A percentile compares a stretch with the other conserved stretches of the same genome.
Evolutionary conservation across 2,888 invertebrate genomes (phyloP).

Genomic region (Baccha elongata): DNA sequence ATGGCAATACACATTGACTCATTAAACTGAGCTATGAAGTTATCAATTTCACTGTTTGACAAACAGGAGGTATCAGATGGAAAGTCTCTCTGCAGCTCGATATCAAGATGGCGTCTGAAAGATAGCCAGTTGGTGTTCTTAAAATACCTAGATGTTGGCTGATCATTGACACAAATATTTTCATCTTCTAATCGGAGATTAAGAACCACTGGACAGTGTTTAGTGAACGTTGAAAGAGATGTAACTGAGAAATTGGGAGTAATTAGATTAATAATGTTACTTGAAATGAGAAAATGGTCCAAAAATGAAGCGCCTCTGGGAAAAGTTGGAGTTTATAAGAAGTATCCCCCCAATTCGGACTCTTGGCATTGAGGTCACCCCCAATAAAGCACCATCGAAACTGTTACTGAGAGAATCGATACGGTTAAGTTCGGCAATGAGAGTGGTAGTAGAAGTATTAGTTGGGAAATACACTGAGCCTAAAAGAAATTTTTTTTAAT

Average conservation of each 20-base stretch:
- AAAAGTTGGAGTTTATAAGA: background rate
- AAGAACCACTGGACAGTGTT: background rate
- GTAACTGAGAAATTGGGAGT: background rate
- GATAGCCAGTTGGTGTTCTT: background rate
- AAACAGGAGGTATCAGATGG: background rate
- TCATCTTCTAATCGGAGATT: background rate
- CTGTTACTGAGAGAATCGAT: background rate
- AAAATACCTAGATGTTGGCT: background rate
- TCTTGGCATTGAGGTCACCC: background rate
- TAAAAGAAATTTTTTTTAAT: background rate
- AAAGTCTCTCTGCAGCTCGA: background rate
- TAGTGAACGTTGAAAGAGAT: background rate
- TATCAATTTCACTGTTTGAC: background rate
- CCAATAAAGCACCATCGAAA: background rate
- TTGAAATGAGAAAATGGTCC: background rate
- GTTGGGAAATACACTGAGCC: background rate
- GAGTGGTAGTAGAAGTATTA: background rate
- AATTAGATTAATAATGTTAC: background rate
- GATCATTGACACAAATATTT: background rate
- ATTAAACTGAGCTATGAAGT: background rate
- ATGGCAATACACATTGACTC: background rate
- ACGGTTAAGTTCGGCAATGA: background rate
- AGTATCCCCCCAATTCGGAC: background rate
- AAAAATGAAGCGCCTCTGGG: background rate
- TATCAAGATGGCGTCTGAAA: background rate